Percentiles rank a stretch among this genome's conserved stretches.
Evolutionary conservation across 2,113 vertebrate genomes (phyloP).

Genomic region (Nesospiza acunhae): DNA sequence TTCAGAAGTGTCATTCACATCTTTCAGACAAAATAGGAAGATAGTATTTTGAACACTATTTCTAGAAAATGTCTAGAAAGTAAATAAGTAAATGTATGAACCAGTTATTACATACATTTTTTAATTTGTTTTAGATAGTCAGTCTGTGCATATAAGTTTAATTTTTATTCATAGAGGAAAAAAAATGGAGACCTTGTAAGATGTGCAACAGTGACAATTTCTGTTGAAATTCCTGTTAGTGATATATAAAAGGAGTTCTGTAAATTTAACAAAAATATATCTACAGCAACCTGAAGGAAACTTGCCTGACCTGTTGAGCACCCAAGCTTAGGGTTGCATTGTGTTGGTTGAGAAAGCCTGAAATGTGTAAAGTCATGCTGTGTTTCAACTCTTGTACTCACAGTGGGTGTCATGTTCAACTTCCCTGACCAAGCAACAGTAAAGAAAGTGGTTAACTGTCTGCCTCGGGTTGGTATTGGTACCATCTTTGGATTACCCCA

Average conservation of each 20-base stretch:
- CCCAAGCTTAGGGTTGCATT: background rate
- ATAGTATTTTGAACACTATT: background rate
- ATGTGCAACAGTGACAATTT: background rate
- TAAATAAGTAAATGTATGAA: background rate
- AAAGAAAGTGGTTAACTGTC: constrained; percentile 94
- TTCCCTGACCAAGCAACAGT: constrained; percentile 90
- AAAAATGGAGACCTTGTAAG: background rate
- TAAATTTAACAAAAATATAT: background rate
- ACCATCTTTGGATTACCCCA: constrained; percentile 94
- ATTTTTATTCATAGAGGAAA: background rate
- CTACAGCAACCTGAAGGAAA: background rate
- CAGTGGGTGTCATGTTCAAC: constrained; percentile 97
- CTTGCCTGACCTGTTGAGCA: background rate
- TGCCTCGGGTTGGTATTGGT: constrained; percentile 95
- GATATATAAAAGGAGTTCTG: background rate
- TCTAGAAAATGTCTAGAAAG: background rate
- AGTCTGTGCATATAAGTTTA: background rate
- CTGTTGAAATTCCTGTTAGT: background rate
- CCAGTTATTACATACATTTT: background rate
- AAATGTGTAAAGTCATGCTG: background rate
- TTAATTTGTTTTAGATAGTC: background rate
- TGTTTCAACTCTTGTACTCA: constrained; percentile 38
- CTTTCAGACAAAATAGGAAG: background rate
- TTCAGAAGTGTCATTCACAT: background rate
- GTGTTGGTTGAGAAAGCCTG: background rate